These are phyloP conservation scores for Elephantulus edwardii DNA, from an alignment of 2,113 vertebrate species.

Conservation along the genomic window DNA sequence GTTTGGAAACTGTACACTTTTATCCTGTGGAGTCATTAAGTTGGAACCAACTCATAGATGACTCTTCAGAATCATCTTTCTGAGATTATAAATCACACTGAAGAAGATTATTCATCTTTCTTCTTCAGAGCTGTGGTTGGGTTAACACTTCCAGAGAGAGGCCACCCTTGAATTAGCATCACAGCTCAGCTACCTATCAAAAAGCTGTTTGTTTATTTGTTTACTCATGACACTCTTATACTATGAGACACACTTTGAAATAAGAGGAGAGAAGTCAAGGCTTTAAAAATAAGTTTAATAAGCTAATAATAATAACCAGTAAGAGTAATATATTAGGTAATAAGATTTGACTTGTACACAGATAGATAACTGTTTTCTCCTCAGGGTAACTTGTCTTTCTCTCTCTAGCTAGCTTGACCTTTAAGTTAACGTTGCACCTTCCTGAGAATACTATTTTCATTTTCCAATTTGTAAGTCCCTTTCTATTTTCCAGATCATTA, in stretches of 20 bases:
- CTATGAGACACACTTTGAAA: conserved; percentile 40
- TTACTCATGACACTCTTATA: neutral
- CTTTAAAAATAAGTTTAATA: conserved; percentile 38
- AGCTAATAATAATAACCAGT: neutral
- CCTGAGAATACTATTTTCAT: conserved; percentile 68
- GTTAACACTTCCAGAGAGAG: too few relatives aligned
- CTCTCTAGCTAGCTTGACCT: conserved; percentile 58
- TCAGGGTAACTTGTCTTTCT: conserved; percentile 42
- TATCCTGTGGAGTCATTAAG: too few relatives aligned
- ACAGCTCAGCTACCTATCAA: too few relatives aligned
- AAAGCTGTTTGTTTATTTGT: neutral
- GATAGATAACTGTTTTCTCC: conserved; percentile 46
- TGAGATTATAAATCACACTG: too few relatives aligned
- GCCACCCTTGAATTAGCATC: too few relatives aligned
- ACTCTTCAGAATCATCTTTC: too few relatives aligned
- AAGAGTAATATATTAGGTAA: conserved; percentile 54
- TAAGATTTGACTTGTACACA: conserved; percentile 44
- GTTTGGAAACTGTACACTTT: too few relatives aligned
- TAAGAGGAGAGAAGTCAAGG: conserved; percentile 2
- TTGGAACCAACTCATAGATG: too few relatives aligned
- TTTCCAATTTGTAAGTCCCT: conserved; percentile 67
- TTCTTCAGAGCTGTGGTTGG: too few relatives aligned
- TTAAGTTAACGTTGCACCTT: conserved; percentile 67
- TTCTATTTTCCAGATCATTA: conserved; percentile 79
- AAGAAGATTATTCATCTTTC: too few relatives aligned